phyloP scores from a whole-genome alignment of 2,113 vertebrate genomes.

The Spheniscus mendiculus region DNA sequence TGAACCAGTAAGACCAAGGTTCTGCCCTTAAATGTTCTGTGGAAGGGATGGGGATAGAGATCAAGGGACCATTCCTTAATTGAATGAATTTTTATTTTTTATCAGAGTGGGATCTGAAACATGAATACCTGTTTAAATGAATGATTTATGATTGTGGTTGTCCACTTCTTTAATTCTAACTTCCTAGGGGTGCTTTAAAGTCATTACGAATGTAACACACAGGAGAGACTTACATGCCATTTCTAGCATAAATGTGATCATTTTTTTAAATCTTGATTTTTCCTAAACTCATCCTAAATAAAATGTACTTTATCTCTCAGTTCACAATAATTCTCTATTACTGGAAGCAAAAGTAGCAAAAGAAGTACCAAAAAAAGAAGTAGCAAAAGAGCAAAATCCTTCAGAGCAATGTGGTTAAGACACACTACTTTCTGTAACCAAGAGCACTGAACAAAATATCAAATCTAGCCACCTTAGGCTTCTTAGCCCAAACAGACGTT shows the following conservation, averaged over 20 bases:
- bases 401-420: neutral
- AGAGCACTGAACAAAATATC: neutral
- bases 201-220: conserved; percentile 31
- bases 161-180: neutral
- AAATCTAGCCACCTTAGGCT: neutral
- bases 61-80: neutral
- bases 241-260: neutral
- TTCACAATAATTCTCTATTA: neutral
- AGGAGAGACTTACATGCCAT: neutral
- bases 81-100: neutral
- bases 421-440: neutral
- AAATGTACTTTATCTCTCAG: neutral
- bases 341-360: neutral
- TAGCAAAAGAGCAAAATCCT: neutral
- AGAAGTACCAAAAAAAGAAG: neutral
- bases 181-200: neutral
- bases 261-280: conserved; percentile 35
- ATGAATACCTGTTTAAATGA: neutral
- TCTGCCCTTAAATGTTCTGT: neutral
- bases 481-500: neutral
- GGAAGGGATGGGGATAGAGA: neutral
- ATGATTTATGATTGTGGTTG: neutral
- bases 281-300: neutral
- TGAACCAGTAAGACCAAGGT: neutral
- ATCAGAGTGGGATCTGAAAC: neutral